These are phyloP conservation scores for Drosophila rellima DNA, from an alignment of 2,888 invertebrate genomes.

Conservation along the genomic window DNA sequence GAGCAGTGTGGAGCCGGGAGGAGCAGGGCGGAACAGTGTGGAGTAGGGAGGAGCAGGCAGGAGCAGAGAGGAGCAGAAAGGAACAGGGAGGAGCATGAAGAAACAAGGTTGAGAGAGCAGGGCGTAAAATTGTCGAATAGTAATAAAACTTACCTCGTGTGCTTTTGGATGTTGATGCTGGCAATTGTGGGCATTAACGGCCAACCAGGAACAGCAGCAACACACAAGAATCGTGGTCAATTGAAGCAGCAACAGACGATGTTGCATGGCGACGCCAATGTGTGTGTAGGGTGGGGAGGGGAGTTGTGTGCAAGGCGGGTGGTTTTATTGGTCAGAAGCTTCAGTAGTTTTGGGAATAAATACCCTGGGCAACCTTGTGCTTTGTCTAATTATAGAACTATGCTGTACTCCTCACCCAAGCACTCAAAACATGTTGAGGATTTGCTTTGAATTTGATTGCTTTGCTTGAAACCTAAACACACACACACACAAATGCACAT, in stretches of 20 bases:
- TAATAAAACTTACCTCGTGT: constrained; percentile 87
- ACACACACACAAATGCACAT: constrained; percentile 17
- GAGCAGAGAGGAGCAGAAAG: too few species aligned
- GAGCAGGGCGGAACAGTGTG: too few species aligned
- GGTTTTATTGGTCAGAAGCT: constrained; percentile 2
- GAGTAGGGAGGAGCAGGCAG: too few species aligned
- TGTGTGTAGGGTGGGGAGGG: constrained; percentile 5
- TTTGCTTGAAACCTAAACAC: constrained; percentile 42
- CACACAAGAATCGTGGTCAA: constrained; percentile 29
- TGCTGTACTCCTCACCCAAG: constrained; percentile 26
- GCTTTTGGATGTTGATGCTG: constrained; percentile 89
- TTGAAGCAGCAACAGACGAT: constrained; percentile 32
- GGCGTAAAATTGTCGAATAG: too few species aligned
- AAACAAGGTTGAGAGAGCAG: too few species aligned
- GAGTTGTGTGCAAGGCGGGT: neutral
- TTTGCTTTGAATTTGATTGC: constrained; percentile 25
- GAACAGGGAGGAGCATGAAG: too few species aligned
- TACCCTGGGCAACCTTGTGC: constrained; percentile 17
- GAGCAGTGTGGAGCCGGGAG: too few species aligned
- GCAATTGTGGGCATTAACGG: constrained; percentile 86
- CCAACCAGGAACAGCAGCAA: constrained; percentile 41
- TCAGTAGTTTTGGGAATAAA: constrained; percentile 21
- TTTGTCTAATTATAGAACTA: constrained; percentile 49
- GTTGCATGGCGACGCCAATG: constrained; percentile 35
- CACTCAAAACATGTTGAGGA: constrained; percentile 34